Evolutionary conservation across 2,113 vertebrate species (phyloP).

Genomic region (Hippocampus zosterae): DNA sequence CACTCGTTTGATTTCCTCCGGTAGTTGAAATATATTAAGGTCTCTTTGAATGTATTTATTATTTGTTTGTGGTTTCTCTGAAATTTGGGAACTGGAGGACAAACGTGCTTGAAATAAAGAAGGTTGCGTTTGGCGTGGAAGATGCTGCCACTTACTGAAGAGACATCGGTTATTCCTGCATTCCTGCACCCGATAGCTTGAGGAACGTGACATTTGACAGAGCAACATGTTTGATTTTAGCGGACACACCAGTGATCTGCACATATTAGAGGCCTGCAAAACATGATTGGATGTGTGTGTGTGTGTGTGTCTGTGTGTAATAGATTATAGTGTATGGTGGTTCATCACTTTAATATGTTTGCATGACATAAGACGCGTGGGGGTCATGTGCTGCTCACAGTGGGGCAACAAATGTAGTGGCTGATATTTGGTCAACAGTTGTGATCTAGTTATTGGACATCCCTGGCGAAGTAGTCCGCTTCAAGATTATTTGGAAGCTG

Average conservation of each 20-base stretch:
- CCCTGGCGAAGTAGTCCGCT: background rate
- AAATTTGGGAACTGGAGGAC: background rate
- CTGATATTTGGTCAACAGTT: background rate
- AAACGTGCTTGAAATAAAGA: background rate
- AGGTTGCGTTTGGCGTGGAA: background rate
- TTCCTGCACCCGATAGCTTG: background rate
- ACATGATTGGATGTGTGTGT: background rate
- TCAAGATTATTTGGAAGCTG: background rate
- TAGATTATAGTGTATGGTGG: constrained; percentile 32
- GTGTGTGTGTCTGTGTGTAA: background rate
- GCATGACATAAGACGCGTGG: background rate
- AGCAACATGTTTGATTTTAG: background rate
- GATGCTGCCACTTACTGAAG: background rate
- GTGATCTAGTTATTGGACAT: background rate
- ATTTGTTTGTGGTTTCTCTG: constrained; percentile 2
- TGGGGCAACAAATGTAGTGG: no score
- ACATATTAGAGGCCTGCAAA: background rate
- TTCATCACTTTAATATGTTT: constrained; percentile 30
- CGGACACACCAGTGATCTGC: background rate
- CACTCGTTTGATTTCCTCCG: background rate
- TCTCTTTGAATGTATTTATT: background rate
- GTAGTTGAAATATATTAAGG: background rate
- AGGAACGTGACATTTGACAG: background rate
- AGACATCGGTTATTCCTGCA: background rate
- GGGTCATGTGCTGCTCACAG: background rate